Evolutionary conservation across 1,140 invertebrate genomes (phyloP).

Genomic region (Aphidius gifuensis): DNA sequence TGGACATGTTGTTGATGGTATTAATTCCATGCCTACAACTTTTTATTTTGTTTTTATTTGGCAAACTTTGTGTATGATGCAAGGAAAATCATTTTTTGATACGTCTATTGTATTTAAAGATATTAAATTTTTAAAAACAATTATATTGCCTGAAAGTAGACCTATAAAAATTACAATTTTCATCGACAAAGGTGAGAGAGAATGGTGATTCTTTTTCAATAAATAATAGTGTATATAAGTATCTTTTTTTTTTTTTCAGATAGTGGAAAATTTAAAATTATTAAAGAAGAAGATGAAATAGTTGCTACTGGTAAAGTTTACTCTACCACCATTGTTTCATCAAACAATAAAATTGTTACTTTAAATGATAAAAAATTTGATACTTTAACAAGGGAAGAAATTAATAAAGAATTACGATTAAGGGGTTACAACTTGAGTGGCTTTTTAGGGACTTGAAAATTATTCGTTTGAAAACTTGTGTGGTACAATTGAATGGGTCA

Average conservation of each 20-base stretch:
- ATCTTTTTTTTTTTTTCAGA: too few relatives aligned
- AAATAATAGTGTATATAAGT: too few relatives aligned
- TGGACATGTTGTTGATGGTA: slow-evolving; percentile 85
- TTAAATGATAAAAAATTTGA: slow-evolving; percentile 31
- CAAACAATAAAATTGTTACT: too few relatives aligned
- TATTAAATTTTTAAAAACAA: slow-evolving; percentile 79
- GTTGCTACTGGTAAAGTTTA: too few relatives aligned
- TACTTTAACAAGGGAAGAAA: slow-evolving; percentile 64
- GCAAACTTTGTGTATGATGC: slow-evolving; percentile 82
- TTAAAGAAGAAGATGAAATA: too few relatives aligned
- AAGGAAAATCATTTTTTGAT: slow-evolving; percentile 67
- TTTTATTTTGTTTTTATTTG: slow-evolving; percentile 82
- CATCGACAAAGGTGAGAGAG: too few relatives aligned
- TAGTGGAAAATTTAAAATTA: too few relatives aligned
- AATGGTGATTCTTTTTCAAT: too few relatives aligned
- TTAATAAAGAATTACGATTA: slow-evolving; percentile 88
- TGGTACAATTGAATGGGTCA: slow-evolving; percentile 65
- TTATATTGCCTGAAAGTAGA: slow-evolving; percentile 43
- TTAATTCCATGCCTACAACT: slow-evolving; percentile 85
- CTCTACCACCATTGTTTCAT: too few relatives aligned
- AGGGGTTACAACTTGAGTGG: slow-evolving; percentile 89
- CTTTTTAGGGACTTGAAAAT: slow-evolving; percentile 63
- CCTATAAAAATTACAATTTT: too few relatives aligned
- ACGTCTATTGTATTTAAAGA: slow-evolving; percentile 83
- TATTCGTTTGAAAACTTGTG: slow-evolving; percentile 50